Percentiles rank a stretch among this genome's conserved stretches.
phyloP scores from a whole-genome alignment of 2,113 vertebrate genomes.

The Aleadryas rufinucha region DNA sequence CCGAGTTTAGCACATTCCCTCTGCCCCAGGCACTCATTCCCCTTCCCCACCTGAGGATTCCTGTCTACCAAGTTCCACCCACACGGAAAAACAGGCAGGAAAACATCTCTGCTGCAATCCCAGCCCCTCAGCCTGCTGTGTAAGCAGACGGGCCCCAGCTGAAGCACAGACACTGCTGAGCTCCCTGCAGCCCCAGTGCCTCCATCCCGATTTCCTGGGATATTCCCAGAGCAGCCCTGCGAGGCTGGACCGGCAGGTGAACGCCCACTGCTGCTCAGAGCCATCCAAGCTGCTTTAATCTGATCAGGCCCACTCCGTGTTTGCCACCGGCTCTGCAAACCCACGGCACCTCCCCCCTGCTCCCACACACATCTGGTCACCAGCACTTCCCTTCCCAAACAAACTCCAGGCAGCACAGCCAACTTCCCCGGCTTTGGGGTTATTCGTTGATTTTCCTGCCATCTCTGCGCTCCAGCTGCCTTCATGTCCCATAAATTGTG shows the following conservation, averaged over 20 bases:
- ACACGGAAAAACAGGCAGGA: neutral
- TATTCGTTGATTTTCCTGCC: neutral
- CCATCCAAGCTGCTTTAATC: neutral
- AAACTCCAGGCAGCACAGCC: neutral
- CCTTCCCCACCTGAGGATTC: conserved; percentile 1
- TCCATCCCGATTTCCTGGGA: neutral
- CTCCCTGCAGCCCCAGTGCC: neutral
- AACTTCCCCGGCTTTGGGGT: neutral
- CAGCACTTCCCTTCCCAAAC: neutral
- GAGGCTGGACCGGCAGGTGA: neutral
- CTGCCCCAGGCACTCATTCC: neutral
- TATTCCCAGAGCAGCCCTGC: neutral
- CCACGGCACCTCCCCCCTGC: conserved; percentile 25
- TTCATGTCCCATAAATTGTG: neutral
- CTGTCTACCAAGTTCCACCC: conserved; percentile 11
- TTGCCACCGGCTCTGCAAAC: conserved; percentile 11
- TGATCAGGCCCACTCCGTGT: neutral
- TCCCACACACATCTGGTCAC: conserved; percentile 54
- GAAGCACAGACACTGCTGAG: rapidly evolving
- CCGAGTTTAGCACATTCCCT: neutral
- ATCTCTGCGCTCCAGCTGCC: neutral
- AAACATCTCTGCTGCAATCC: rapidly evolving
- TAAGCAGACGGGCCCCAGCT: neutral
- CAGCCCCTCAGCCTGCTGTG: neutral
- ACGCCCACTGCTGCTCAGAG: neutral